Evolutionary conservation across 2,888 invertebrate species (phyloP).

Genomic region (Lypha dubia): DNA sequence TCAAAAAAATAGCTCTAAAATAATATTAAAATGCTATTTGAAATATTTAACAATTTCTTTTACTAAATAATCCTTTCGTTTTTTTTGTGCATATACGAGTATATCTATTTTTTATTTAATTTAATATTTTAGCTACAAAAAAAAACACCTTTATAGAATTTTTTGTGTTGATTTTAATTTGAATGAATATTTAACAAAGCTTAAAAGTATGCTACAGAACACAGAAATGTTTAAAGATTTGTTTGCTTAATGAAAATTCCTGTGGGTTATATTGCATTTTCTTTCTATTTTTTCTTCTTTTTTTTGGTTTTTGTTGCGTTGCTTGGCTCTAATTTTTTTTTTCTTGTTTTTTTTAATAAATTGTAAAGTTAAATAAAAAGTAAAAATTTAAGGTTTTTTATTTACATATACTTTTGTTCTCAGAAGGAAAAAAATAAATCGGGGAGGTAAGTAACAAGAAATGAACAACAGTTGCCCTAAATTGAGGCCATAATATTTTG

Average conservation of each 20-base stretch:
- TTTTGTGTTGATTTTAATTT: conserved; percentile 40
- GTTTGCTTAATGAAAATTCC: conserved; percentile 38
- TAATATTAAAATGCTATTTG: background rate
- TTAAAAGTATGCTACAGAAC: conserved; percentile 50
- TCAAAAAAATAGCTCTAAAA: background rate
- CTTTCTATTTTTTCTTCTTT: background rate
- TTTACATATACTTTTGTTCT: background rate
- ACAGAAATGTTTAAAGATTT: conserved; percentile 30
- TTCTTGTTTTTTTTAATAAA: conserved; percentile 35
- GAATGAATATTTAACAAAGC: conserved; percentile 62
- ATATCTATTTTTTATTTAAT: background rate
- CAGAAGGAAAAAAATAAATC: background rate
- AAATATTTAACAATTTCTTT: conserved; percentile 23
- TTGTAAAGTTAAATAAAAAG: conserved; percentile 52
- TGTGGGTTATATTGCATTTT: background rate
- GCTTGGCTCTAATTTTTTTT: no score
- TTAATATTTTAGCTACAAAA: background rate
- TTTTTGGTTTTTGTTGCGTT: no score
- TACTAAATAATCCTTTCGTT: background rate
- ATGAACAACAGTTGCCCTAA: conserved; percentile 50
- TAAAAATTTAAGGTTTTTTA: conserved; percentile 1
- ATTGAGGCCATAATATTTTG: conserved; percentile 28
- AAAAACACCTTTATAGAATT: conserved; percentile 27
- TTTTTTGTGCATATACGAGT: background rate
- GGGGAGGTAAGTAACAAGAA: background rate